Base-by-base conservation (phyloP, 2,888 invertebrate species). In the Leistus spinibarbis region DNA sequence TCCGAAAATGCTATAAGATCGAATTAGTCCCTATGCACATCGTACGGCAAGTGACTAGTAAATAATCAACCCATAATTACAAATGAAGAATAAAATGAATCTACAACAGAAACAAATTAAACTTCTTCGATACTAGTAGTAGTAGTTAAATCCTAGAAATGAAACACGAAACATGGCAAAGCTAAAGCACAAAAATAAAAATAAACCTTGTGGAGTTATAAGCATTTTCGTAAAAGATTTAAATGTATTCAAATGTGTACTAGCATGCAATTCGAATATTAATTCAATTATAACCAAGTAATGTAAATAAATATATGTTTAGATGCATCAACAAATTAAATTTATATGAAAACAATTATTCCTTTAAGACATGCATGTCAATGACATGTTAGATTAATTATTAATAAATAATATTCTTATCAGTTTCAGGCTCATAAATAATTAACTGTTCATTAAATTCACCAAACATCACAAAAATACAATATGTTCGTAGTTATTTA, bases 231-330 rank as follows among this genome's bases (percentile, higher is more conserved):
- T 40, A 40, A 40, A 40, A 13, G 40, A 40, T 40, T 40, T 13
- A 40, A 40, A 40, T 70, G 62, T 63, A 62, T 69, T 62, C n/a
- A n/a, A 70, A 70, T 63, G 53, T 62, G 27, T n/a, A n/a, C 53
- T 40, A 20, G 20, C 69, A 70, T 70, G 69, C 69, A 62, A 70
- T 70, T 54, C 54, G 54, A n/a, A 54, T 67, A 67, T 67, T 67
- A 70, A 70, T 70, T 62, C 69, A 63, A 70, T 63, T 63, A 70
- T 53, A 23, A 40, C 5, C 17, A 17, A 70, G 40, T 53, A 57
- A 69, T 69, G 62, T 62, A 20, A 70, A 62, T 70, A 63, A 70
- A 62, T 63, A 7, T 66, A 66, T 53, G 53, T n/a, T 23, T 53
- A 66, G 53, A 66, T 66, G 66, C 53, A 40, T 23, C 23, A 19